phyloP scores from a whole-genome alignment of 2,113 vertebrate species.

The Tautogolabrus adspersus region DNA sequence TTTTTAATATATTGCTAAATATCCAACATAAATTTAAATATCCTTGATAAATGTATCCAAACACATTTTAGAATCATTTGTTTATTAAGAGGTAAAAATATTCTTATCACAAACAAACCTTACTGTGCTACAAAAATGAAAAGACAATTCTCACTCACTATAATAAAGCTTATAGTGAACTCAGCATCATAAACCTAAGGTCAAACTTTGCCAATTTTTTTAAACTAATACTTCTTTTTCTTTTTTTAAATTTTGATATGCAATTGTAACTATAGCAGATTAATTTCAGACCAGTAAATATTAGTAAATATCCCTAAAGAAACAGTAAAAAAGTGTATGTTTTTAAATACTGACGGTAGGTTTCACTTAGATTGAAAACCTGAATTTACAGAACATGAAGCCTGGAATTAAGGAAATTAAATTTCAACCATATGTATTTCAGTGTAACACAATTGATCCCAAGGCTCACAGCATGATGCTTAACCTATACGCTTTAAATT shows the following conservation, averaged over 20 bases:
- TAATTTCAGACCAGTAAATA: not conserved
- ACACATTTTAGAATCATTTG: too few relatives aligned
- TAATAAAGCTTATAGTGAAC: not conserved
- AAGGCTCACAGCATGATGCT: not conserved
- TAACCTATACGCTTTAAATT: conserved; percentile 24
- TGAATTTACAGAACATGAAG: not conserved
- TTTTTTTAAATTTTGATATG: not conserved
- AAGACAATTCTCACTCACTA: not conserved
- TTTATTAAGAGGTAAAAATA: too few relatives aligned
- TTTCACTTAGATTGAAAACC: conserved; percentile 7
- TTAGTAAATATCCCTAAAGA: not conserved
- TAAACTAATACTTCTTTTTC: too few relatives aligned
- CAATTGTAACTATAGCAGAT: not conserved
- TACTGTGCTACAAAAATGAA: too few relatives aligned
- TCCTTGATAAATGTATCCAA: not conserved
- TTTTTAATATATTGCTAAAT: not conserved
- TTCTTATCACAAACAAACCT: not conserved
- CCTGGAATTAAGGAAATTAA: conserved; percentile 5
- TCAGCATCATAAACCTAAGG: not conserved
- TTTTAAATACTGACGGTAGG: not conserved
- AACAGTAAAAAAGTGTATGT: not conserved
- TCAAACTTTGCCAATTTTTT: too few relatives aligned
- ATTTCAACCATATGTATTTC: conserved; percentile 5
- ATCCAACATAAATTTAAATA: not conserved
- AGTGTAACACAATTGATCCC: conserved; percentile 20